Evolutionary conservation across 2,797 vertebrate genomes (phyloP).

Genomic region (Pipistrellus pygmaeus): DNA sequence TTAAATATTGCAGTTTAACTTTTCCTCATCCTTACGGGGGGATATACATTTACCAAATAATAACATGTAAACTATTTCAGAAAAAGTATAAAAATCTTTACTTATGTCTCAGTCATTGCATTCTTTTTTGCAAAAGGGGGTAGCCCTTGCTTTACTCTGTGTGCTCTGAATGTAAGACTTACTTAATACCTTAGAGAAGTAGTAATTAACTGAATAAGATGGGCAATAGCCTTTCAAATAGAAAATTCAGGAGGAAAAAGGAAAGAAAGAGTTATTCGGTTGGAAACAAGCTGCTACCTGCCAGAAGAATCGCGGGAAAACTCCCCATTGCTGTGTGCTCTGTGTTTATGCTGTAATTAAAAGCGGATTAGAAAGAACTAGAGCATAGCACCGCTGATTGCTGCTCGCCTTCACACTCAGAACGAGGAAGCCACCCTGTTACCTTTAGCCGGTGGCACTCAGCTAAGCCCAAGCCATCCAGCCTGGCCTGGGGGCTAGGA

Average conservation of each 20-base stretch:
- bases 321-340: slow-evolving; percentile 56
- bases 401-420: slow-evolving; percentile 71
- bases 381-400: slow-evolving; percentile 78
- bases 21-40: neutral
- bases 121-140: slow-evolving; percentile 14
- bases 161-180: neutral
- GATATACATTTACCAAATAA: neutral
- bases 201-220: slow-evolving; percentile 18
- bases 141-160: neutral
- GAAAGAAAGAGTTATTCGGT: neutral
- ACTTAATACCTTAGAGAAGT: neutral
- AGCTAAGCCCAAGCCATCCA: slow-evolving; percentile 25
- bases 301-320: slow-evolving; percentile 73
- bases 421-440: too few species aligned
- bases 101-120: neutral
- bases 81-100: slow-evolving; percentile 23
- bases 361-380: slow-evolving; percentile 82
- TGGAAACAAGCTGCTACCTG: slow-evolving; percentile 76
- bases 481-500: slow-evolving; percentile 69
- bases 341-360: slow-evolving; percentile 86
- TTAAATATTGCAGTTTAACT: slow-evolving; percentile 24
- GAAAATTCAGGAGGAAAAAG: slow-evolving; percentile 55
- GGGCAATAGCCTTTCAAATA: neutral
- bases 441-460: slow-evolving; percentile 58
- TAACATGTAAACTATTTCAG: neutral